Evolutionary conservation across 1,140 invertebrate genomes (phyloP), one percentile per base, ranked within the genome.

Genomic region (Delia radicum): DNA sequence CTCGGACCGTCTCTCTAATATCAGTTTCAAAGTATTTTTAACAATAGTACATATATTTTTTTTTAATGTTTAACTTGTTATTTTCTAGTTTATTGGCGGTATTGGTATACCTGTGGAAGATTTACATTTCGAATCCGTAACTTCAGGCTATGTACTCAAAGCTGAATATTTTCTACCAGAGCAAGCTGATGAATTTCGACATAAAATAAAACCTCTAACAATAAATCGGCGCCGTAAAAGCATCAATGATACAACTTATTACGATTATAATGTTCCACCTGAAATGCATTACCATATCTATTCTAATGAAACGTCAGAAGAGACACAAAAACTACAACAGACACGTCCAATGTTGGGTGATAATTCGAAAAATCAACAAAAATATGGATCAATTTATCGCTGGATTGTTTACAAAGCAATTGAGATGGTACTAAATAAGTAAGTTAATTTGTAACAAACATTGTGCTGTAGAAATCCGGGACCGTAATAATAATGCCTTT

Each of bases 81-180:
- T 27, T 27, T 73, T 13, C 15, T 28, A 86, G 77, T 83, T 86
- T 26, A 84, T 86, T 76, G 80, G 80, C 6, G 85, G 85, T 61
- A 82, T 86, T 28, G 85, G 85, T 21, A 85, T 86, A 62, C 85
- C 85, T 0, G 79, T 86, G 4, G 82, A 84, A 24, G 79, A 82
- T 28, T 74, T 85, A 18, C 77, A 77, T n/a, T 82, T 79, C 24
- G 85, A 86, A 65, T 84, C 85, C 0, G 79, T 86, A 3, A 85
- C 82, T 15, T 83, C 81, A 15, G 85, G 85, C 10, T 86, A 85
- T 80, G 85, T 86, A 6, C 62, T 86, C 2, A 86, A 86, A 73
- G 78, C 83, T 7, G 81, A 86, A 63, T 86, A 86, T 63, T 86
- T 81, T 78, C 71, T 86, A 75, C 85, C 85, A 48, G 80, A 79